phyloP scores from a whole-genome alignment of 92 coral and sea anemone species.

The Paragorgia papillata region DNA sequence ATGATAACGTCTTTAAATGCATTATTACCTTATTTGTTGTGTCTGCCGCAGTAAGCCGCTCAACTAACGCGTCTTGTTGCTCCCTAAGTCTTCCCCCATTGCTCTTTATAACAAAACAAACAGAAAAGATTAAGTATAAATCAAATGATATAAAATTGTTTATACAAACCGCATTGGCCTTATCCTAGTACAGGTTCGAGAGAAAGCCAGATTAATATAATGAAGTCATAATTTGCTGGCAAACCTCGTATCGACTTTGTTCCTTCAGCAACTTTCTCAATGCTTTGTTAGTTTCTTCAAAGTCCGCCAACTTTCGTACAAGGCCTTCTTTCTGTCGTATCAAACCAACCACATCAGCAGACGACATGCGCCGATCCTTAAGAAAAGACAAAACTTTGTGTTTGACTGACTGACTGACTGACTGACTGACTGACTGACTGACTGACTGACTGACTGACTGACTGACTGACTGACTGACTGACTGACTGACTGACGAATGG shows the following conservation, averaged over 20 bases:
- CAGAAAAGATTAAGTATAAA: not conserved
- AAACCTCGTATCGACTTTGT: conserved; percentile 84
- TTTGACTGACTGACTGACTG: too few species aligned
- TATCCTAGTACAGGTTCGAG: too few species aligned
- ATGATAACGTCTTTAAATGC: too few species aligned
- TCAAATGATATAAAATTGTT: too few species aligned
- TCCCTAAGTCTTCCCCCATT: conserved; percentile 71
- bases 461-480: too few species aligned
- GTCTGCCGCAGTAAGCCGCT: conserved; percentile 85
- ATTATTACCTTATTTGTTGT: conserved; percentile 77
- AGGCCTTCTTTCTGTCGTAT: conserved; percentile 84
- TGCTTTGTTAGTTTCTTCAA: conserved; percentile 87
- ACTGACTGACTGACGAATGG: too few species aligned
- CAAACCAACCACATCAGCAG: conserved; percentile 77
- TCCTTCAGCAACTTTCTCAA: conserved; percentile 83
- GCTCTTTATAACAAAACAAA: conserved; percentile 53
- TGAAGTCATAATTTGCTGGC: too few species aligned
- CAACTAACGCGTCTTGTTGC: conserved; percentile 75
- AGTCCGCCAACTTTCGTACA: conserved; percentile 86
- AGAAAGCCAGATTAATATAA: too few species aligned
- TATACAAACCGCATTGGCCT: too few species aligned
- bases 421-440: too few species aligned
- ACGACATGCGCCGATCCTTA: conserved; percentile 91
- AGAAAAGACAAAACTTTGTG: not conserved
- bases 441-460: too few species aligned